Percentiles rank a stretch among this genome's conserved stretches.
phyloP scores from a whole-genome alignment of 2,797 vertebrate species.

The Agapornis canus region DNA sequence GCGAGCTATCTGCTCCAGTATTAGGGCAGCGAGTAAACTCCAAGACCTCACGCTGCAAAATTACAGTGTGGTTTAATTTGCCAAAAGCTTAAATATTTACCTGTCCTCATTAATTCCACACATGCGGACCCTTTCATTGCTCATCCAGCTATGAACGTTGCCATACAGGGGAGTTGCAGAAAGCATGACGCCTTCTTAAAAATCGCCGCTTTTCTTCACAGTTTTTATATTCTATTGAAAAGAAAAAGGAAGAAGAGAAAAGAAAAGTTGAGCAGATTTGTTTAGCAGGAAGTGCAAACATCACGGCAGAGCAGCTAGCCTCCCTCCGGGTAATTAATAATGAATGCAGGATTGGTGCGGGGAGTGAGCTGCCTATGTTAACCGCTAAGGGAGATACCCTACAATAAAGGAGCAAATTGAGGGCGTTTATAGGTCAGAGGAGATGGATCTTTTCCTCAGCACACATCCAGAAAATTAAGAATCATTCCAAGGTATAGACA shows the following conservation, averaged over 20 bases:
- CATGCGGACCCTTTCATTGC: constrained; percentile 85
- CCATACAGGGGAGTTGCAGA: constrained; percentile 86
- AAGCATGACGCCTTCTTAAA: constrained; percentile 84
- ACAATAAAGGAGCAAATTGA: constrained; percentile 57
- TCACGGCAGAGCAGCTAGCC: constrained; percentile 13
- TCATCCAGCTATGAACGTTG: constrained; percentile 87
- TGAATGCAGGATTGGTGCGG: constrained; percentile 50
- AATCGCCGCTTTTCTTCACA: constrained; percentile 63
- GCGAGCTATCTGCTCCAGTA: not conserved
- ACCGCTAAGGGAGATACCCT: constrained; percentile 64
- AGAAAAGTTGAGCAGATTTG: constrained; percentile 68
- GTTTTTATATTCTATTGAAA: constrained; percentile 75
- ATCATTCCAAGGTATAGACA: constrained; percentile 43
- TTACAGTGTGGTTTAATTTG: constrained; percentile 44
- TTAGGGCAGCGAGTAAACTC: not conserved
- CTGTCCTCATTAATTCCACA: constrained; percentile 87
- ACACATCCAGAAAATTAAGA: constrained; percentile 45
- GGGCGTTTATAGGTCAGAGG: constrained; percentile 54
- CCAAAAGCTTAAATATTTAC: constrained; percentile 75
- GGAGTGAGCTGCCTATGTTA: constrained; percentile 47
- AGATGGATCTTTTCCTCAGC: constrained; percentile 58
- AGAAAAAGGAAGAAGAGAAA: not conserved
- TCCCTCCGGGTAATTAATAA: constrained; percentile 70
- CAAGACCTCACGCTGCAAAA: constrained; percentile 1
- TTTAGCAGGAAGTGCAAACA: constrained; percentile 59